Conservation (phyloP, 2,797 vertebrate genomes). For the Ficedula albicollis region DNA sequence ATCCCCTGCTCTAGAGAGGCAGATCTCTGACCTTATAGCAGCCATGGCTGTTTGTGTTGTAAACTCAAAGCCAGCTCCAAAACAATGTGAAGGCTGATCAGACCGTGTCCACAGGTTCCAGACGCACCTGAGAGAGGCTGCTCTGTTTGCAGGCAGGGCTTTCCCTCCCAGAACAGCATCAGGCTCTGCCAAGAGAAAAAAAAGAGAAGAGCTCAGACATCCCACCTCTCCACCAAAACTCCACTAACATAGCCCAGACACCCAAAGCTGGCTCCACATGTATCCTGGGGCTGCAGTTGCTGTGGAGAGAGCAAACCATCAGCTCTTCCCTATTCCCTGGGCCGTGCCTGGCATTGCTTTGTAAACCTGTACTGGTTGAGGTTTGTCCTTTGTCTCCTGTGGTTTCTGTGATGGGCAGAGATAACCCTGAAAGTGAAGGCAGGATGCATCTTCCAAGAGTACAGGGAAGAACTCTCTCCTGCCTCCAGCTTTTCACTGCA, state of each 20-base stretch:
- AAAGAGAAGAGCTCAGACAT: background rate
- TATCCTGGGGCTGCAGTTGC: background rate
- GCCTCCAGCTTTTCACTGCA: background rate
- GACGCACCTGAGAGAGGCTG: background rate
- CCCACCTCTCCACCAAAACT: background rate
- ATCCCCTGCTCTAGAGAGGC: background rate
- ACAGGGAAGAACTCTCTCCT: background rate
- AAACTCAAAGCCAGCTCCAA: background rate
- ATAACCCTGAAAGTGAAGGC: background rate
- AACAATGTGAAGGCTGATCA: background rate
- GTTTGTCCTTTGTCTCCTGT: background rate
- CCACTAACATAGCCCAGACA: background rate
- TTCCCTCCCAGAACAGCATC: background rate
- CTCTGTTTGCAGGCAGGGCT: background rate
- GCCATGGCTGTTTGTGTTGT: background rate
- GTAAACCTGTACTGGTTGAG: background rate
- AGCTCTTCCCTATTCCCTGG: fast-evolving
- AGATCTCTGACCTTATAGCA: background rate
- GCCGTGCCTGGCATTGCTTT: background rate
- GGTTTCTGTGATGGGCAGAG: background rate
- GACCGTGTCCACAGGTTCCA: background rate
- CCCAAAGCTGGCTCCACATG: background rate
- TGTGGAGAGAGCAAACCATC: background rate
- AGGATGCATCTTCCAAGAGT: background rate
- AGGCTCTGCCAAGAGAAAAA: background rate